Evolutionary conservation across 2,797 vertebrate species (phyloP), one percentile per base, ranked within the genome.

Genomic region (Emydoidea blandingii): DNA sequence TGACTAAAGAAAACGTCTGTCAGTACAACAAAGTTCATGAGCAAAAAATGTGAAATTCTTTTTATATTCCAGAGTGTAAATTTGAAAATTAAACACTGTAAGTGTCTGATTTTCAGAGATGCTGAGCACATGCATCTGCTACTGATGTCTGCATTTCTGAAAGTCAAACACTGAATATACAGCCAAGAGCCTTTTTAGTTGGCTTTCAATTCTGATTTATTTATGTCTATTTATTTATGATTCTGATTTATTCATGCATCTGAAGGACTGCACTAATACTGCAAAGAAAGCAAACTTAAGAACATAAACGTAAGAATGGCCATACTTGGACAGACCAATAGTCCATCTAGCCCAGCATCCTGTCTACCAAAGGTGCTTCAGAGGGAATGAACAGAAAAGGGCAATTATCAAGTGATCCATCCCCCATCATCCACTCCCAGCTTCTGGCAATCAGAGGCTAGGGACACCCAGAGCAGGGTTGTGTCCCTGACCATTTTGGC

Each of bases 1-100:
- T 97, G 88, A 97, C 88, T 97, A 72, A 98, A 97, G 96, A 96
- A 96, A 97, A 97, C 94, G 88, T 41, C 50, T 97, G 87, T 97
- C 95, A 94, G 96, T 96, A 97, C 11, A 65, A 93, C 93, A 96
- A 93, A 94, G 88, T 93, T 93, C 89, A 93, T 89, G 68, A 96
- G 96, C 31, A 83, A 93, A 91, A 93, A 97, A 95, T 90, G 34
- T 86, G 86, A 92, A 94, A 31, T 81, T 18, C 68, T 62, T 86
- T 94, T 2, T 82, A 87, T 83, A 85, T 18, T 62, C 41, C 9
- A 34, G 47, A 72, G 78, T n/a, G 37, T 62, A 68, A 9, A 68
- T 68, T 68, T 68, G 65, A 68, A 65, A 21, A 68, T 68, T 68
- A 72, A 72, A 41, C 41, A 41, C 19, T 41, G n/a, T 41, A 88